phyloP scores from a whole-genome alignment of 1,140 invertebrate genomes.

The Druon quercuslanigerum region DNA sequence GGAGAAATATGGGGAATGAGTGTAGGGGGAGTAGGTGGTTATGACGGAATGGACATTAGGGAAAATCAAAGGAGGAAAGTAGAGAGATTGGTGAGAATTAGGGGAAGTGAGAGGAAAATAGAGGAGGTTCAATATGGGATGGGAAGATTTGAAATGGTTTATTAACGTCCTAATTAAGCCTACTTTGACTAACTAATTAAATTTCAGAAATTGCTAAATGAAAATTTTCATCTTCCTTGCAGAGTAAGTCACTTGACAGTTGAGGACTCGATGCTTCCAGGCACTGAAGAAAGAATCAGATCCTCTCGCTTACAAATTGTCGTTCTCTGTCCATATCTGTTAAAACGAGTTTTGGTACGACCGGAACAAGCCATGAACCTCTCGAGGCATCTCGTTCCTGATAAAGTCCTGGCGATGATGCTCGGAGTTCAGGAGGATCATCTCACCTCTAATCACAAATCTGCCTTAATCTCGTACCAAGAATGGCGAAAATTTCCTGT shows the following conservation, averaged over 20 bases:
- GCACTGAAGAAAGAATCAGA: slow-evolving; percentile 78
- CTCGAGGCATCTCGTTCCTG: slow-evolving; percentile 80
- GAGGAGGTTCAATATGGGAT: no score
- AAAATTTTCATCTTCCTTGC: slow-evolving; percentile 52
- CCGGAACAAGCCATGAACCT: slow-evolving; percentile 76
- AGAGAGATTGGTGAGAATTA: no score
- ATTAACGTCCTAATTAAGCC: no score
- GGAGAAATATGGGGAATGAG: no score
- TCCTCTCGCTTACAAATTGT: slow-evolving; percentile 85
- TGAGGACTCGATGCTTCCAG: slow-evolving; percentile 81
- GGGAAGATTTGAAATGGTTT: no score
- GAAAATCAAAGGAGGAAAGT: no score
- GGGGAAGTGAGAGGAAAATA: no score
- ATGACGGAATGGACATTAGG: no score
- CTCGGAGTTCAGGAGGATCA: slow-evolving; percentile 83
- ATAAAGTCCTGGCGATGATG: slow-evolving; percentile 86
- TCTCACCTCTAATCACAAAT: slow-evolving; percentile 78
- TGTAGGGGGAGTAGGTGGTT: no score
- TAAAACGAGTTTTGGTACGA: slow-evolving; percentile 78
- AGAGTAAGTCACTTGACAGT: slow-evolving; percentile 84
- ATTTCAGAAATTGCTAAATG: slow-evolving; percentile 28
- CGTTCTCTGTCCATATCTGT: slow-evolving; percentile 84
- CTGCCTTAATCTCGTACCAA: slow-evolving; percentile 82
- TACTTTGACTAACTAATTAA: slow-evolving; percentile 9
- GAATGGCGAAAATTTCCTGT: slow-evolving; percentile 86